A percentile compares a stretch with the other conserved stretches of the same genome.
Evolutionary conservation across 2,888 invertebrate genomes (phyloP).

Genomic region (Netelia inedita): DNA sequence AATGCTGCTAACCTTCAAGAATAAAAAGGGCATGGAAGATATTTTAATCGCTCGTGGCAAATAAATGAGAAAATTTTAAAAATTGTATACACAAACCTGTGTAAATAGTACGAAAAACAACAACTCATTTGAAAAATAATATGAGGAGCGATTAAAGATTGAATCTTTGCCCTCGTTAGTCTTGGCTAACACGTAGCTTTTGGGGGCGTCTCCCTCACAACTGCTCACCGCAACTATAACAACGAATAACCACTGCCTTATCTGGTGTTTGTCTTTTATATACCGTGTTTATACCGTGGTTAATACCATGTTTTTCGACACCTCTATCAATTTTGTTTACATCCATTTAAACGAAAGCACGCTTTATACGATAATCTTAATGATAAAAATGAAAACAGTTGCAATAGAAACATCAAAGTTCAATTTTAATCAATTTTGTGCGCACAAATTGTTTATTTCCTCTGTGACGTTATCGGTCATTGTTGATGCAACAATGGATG

Average conservation of each 20-base stretch:
- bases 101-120: background rate
- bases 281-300: constrained; percentile 51
- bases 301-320: constrained; percentile 52
- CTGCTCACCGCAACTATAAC: constrained; percentile 86
- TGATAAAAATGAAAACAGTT: background rate
- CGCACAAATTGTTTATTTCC: background rate
- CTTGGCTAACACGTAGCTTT: constrained; percentile 85
- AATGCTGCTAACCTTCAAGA: constrained; percentile 85
- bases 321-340: constrained; percentile 45
- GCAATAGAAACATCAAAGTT: background rate
- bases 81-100: background rate
- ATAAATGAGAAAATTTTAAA: constrained; percentile 1
- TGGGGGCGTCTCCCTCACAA: constrained; percentile 85
- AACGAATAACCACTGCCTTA: constrained; percentile 85
- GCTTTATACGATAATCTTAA: constrained; percentile 47
- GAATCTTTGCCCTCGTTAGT: constrained; percentile 76
- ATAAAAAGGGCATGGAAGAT: constrained; percentile 74
- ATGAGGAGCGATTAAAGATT: constrained; percentile 60
- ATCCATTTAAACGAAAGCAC: constrained; percentile 56
- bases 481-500: constrained; percentile 28
- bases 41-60: constrained; percentile 47
- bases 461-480: constrained; percentile 24
- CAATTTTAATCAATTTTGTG: background rate
- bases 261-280: constrained; percentile 85
- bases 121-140: background rate